Conservation (phyloP, 1,140 invertebrate genomes). For the Chironomus tepperi region DNA sequence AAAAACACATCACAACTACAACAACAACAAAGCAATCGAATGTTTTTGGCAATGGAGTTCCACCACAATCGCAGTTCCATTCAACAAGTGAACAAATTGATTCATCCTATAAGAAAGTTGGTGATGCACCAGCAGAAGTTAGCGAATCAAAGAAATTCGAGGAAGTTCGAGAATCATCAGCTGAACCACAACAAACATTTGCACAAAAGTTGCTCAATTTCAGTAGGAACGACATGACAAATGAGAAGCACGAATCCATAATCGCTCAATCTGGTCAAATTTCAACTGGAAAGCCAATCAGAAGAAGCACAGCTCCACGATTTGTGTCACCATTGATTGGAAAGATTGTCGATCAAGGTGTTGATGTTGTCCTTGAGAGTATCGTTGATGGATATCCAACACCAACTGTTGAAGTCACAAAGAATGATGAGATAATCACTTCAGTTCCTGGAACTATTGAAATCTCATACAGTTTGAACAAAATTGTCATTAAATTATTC, state of each 20-base stretch:
- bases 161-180: constrained; percentile 28
- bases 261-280: constrained; percentile 28
- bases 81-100: constrained; percentile 32
- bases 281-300: constrained; percentile 39
- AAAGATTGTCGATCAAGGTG: constrained; percentile 66
- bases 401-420: constrained; percentile 63
- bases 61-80: constrained; percentile 30
- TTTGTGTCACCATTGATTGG: constrained; percentile 61
- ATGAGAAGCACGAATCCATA: constrained; percentile 30
- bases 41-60: constrained; percentile 41
- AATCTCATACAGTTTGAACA: constrained; percentile 49
- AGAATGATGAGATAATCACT: constrained; percentile 54
- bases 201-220: constrained; percentile 33
- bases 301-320: constrained; percentile 52
- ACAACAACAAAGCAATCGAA: constrained; percentile 38
- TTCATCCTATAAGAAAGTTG: constrained; percentile 36
- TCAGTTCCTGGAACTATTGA: constrained; percentile 42
- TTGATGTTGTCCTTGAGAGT: constrained; percentile 59
- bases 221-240: constrained; percentile 37
- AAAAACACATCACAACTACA: constrained; percentile 38
- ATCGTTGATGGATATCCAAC: constrained; percentile 64
- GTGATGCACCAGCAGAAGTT: constrained; percentile 34
- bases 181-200: constrained; percentile 7
- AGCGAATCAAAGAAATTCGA: constrained; percentile 37
- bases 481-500: constrained; percentile 51